These are phyloP conservation scores for Vombatus ursinus DNA, from an alignment of 2,113 vertebrate genomes.

Conservation along the genomic window DNA sequence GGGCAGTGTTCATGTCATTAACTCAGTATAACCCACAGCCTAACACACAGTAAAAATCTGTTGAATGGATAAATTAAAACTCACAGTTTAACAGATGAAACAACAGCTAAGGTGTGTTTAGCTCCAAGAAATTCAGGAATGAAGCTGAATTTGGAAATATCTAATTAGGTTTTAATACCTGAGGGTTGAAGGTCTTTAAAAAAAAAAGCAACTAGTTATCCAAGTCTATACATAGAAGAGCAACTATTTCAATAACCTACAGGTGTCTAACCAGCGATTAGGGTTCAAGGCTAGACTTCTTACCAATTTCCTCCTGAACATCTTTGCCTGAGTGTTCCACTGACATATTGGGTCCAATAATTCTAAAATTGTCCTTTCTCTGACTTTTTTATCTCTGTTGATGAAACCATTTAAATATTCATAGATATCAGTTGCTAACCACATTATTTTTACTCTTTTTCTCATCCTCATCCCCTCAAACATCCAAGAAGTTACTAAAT, in stretches of 20 bases:
- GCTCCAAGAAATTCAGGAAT: not conserved
- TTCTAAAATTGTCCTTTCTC: not conserved
- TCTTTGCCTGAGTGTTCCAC: not conserved
- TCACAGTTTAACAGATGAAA: not conserved
- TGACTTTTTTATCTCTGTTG: not conserved
- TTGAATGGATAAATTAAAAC: not conserved
- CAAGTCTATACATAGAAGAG: not conserved
- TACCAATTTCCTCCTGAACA: not conserved
- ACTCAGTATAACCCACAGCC: not conserved
- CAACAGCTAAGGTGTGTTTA: not conserved
- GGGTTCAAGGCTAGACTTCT: not conserved
- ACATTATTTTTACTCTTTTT: not conserved
- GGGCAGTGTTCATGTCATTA: not conserved
- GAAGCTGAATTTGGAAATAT: not conserved
- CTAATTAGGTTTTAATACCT: not conserved
- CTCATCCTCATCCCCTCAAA: not conserved
- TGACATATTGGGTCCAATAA: not conserved
- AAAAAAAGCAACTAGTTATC: not conserved
- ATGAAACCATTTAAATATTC: not conserved
- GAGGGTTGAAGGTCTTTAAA: not conserved
- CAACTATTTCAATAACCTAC: not conserved
- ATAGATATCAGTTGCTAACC: not conserved
- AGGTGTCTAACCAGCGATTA: not conserved
- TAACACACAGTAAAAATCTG: not conserved
- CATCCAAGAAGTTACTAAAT: not conserved